Conservation (phyloP, 2,113 vertebrate species). For the Pachypanchax playfairii region DNA sequence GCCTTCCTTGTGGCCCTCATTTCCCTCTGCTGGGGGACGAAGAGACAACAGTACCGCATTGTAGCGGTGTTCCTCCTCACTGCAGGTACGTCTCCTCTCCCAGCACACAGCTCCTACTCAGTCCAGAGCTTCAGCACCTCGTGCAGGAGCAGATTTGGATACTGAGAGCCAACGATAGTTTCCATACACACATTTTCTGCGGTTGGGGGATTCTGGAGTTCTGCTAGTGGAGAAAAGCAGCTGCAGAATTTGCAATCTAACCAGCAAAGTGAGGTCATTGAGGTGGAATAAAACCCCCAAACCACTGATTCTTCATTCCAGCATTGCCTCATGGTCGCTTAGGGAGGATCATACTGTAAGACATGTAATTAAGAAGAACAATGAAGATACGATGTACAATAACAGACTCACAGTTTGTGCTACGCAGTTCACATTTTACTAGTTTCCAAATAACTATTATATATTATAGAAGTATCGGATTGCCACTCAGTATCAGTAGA, state of each 20-base stretch:
- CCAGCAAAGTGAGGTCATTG: constrained; percentile 56
- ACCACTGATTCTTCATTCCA: constrained; percentile 39
- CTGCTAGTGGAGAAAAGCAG: constrained; percentile 49
- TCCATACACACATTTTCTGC: constrained; percentile 34
- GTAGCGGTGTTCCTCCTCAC: constrained; percentile 82
- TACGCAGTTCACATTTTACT: no score
- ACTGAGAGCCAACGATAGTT: constrained; percentile 38
- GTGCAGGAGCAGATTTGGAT: background rate
- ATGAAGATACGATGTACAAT: background rate
- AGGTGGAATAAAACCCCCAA: constrained; percentile 15
- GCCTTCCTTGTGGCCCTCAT: constrained; percentile 80
- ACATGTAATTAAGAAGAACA: constrained; percentile 24
- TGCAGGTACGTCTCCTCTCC: constrained; percentile 74
- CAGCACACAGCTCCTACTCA: background rate
- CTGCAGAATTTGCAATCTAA: constrained; percentile 66
- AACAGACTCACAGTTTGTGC: background rate
- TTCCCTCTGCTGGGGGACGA: constrained; percentile 80
- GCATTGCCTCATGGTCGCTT: constrained; percentile 20
- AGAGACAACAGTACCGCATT: constrained; percentile 77
- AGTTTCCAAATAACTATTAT: no score
- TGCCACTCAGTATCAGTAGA: no score
- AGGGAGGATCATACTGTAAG: constrained; percentile 29
- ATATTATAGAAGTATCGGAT: no score
- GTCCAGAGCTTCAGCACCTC: background rate
- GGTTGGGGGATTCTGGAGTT: constrained; percentile 54